A percentile compares a stretch with the other conserved stretches of the same genome.
Conservation (phyloP, 2,113 vertebrate species). For the Carassius auratus region DNA sequence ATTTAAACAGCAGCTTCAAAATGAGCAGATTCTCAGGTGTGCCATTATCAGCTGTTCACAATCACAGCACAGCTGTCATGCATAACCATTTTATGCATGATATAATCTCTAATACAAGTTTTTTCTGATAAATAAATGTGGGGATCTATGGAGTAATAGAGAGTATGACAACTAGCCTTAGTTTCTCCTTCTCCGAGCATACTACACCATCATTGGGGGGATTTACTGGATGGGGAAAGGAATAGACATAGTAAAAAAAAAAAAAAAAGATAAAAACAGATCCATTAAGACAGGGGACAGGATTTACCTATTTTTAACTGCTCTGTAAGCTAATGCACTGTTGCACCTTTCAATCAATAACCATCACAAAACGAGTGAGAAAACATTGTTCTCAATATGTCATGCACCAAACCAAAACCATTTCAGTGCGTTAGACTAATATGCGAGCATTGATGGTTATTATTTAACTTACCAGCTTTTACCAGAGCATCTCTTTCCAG, state of each 20-base stretch:
- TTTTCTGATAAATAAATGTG: constrained; percentile 21
- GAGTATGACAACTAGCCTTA: background rate
- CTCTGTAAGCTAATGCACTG: constrained; percentile 7
- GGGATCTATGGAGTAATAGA: background rate
- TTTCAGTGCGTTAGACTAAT: background rate
- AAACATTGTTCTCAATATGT: constrained; percentile 1
- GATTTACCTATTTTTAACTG: constrained; percentile 17
- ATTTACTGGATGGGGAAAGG: background rate
- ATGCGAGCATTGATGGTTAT: background rate
- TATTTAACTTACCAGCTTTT: constrained; percentile 69
- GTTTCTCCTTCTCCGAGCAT: background rate
- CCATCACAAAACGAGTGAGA: constrained; percentile 14
- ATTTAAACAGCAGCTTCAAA: background rate
- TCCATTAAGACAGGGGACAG: constrained; percentile 22
- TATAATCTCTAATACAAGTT: background rate
- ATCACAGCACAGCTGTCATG: background rate
- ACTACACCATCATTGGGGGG: background rate
- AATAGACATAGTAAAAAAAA: background rate
- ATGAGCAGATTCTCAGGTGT: constrained; percentile 20
- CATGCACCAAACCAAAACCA: constrained; percentile 8
- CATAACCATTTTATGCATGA: background rate
- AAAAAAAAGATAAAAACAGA: background rate
- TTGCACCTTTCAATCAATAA: background rate
- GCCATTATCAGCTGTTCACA: background rate
- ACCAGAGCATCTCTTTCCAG: constrained; percentile 60